These are phyloP conservation scores for Myocastor coypus DNA, from an alignment of 2,113 vertebrate species.

Conservation along the genomic window DNA sequence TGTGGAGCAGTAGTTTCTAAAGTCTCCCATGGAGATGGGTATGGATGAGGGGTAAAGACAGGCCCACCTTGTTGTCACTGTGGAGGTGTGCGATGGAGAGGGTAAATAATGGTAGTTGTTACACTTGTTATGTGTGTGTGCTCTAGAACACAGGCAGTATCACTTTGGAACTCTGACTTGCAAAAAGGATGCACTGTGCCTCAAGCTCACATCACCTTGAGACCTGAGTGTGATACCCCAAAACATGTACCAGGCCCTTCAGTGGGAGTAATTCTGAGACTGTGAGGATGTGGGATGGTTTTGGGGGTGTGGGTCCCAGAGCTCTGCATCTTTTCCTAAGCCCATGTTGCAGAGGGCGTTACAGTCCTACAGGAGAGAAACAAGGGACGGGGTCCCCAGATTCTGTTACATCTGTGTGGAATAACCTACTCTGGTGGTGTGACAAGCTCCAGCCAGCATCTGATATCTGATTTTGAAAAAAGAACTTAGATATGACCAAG, in stretches of 20 bases:
- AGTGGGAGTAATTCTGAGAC: neutral
- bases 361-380: neutral
- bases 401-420: neutral
- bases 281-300: neutral
- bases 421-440: neutral
- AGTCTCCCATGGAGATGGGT: neutral
- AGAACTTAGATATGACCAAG: neutral
- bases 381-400: neutral
- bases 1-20: neutral
- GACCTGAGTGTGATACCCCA: neutral
- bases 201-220: neutral
- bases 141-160: neutral
- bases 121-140: fast-evolving
- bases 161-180: neutral
- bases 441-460: neutral
- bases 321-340: neutral
- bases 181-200: neutral
- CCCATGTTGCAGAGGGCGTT: neutral
- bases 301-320: neutral
- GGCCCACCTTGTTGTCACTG: neutral
- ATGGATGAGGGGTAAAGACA: neutral
- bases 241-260: neutral
- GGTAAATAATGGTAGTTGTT: neutral
- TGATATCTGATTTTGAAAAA: neutral
- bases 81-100: neutral